Base-by-base conservation (phyloP, 2,888 invertebrate genomes). In the Oegoconia quadripuncta region DNA sequence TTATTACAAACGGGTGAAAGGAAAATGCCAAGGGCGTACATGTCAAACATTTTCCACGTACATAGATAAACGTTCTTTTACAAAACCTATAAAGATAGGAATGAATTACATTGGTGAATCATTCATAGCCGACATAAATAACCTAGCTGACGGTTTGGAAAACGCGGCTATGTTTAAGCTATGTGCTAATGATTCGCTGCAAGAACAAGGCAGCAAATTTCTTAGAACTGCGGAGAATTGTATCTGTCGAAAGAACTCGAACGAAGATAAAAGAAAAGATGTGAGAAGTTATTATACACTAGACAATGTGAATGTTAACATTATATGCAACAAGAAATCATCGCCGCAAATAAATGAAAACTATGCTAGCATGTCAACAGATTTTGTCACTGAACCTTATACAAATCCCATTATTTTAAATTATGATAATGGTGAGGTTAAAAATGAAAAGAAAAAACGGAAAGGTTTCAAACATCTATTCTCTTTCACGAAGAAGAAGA, bases 1-100 rank as follows among this genome's bases (percentile, higher is more conserved):
- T 50, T 86, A 82, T 48, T 79, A 64, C 20, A 83, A 75, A 59
- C 63, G 77, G 46, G 67, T 72, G 0, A 74, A 59, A 47, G 78
- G 80, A 0, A 79, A 80, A 49, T 83, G 83, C 41, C 50, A 67
- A 34, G 80, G 78, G 9, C 55, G 61, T 2, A 59, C 68, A 7
- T 84, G 82, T 41, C 68, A 74, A 23, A 55, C 64, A 0, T 68
- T 78, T 6, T 50, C 62, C 1, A 63, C 60, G 7, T 64, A 52
- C 25, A 59, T 79, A 5, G 76, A 78, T 39, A 80, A 77, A 55
- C 56, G 74, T 16, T 41, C 56, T 9, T 37, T 51, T 28, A 17
- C 37, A 9, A 46, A 29, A 17, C 29, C 29, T 7, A 5, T 14
- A 8, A 53, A 44, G 27, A 38, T 43, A 12, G 37, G 39, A 2